Evolutionary conservation across 2,113 vertebrate species (phyloP).

Genomic region (Megaptera novaeangliae): DNA sequence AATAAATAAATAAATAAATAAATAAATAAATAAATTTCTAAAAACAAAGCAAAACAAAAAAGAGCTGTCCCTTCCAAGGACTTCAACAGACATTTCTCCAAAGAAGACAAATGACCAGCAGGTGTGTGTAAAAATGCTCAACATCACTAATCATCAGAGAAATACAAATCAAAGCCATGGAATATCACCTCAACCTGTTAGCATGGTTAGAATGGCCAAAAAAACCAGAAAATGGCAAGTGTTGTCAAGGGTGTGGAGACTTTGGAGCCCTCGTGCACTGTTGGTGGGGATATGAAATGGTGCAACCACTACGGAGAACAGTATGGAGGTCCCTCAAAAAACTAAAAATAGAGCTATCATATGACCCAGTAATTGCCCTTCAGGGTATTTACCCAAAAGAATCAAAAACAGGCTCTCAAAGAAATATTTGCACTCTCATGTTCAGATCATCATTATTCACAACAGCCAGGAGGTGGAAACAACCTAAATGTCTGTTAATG

Average conservation of each 20-base stretch:
- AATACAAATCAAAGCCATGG: neutral
- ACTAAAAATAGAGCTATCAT: neutral
- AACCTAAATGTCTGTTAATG: neutral
- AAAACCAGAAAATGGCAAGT: neutral
- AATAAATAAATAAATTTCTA: no score
- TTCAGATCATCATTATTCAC: neutral
- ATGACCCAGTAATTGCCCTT: neutral
- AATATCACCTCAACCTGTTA: neutral
- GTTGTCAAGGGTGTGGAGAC: neutral
- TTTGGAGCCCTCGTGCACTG: neutral
- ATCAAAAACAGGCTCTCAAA: neutral
- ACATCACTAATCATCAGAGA: neutral
- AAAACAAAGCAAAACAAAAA: neutral
- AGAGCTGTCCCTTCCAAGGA: neutral
- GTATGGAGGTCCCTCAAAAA: neutral
- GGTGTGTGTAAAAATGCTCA: neutral
- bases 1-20: no score
- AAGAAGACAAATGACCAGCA: neutral
- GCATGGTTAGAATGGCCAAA: neutral
- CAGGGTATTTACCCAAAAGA: neutral
- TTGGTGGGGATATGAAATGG: neutral
- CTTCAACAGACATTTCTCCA: neutral
- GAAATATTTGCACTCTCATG: neutral
- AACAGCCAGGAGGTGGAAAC: neutral
- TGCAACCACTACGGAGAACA: neutral